Percentiles rank a stretch among this genome's conserved stretches.
Conservation (phyloP, 2,113 vertebrate genomes). For the Morone chrysops region DNA sequence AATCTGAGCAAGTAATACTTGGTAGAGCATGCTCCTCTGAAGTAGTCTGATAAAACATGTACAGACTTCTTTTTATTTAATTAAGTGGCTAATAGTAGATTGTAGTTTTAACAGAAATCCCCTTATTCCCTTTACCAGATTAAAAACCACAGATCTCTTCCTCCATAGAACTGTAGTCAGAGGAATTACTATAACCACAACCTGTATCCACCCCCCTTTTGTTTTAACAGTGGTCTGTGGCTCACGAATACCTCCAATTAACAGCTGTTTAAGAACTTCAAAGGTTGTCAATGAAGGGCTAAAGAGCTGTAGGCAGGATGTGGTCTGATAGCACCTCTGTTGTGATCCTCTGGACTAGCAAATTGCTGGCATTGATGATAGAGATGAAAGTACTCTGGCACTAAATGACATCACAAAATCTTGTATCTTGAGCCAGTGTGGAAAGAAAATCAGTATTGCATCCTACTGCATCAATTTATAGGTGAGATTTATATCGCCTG, state of each 20-base stretch:
- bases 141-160: neutral
- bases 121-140: neutral
- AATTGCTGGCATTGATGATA: conserved; percentile 34
- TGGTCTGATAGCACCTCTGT: conserved; percentile 40
- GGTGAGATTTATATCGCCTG: neutral
- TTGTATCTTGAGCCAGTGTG: neutral
- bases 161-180: neutral
- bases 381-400: conserved; percentile 21
- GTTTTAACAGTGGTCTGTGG: conserved; percentile 39
- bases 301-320: conserved; percentile 53
- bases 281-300: conserved; percentile 53
- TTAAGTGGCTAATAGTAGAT: neutral
- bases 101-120: neutral
- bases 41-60: neutral
- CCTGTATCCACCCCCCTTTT: conserved; percentile 2
- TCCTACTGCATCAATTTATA: neutral
- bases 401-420: neutral
- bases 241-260: conserved; percentile 47
- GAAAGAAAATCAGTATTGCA: neutral
- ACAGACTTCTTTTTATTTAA: conserved; percentile 1
- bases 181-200: conserved; percentile 1
- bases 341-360: conserved; percentile 21
- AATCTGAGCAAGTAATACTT: conserved; percentile 7
- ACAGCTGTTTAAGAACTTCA: conserved; percentile 73
- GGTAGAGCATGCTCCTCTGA: neutral